Evolutionary conservation across 2,797 vertebrate species (phyloP).

Genomic region (Gallinago solitaria): DNA sequence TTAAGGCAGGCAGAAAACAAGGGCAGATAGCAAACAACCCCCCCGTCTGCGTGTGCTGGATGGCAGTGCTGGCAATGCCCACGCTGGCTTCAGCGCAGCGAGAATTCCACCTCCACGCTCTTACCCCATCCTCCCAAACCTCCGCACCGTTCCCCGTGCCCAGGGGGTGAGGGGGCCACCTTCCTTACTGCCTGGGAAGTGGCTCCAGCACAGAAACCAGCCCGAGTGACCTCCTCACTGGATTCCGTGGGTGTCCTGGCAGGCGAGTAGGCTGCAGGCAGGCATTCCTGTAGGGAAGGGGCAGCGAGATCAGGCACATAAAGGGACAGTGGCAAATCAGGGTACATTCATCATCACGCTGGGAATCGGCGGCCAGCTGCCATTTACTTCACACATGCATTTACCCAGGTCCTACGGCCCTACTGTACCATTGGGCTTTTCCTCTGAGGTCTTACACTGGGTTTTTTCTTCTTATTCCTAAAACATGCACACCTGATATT

Average conservation of each 20-base stretch:
- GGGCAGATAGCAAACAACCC: background rate
- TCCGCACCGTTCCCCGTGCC: background rate
- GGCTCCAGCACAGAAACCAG: background rate
- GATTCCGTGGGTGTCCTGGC: background rate
- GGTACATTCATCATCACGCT: fast-evolving
- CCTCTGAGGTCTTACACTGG: background rate
- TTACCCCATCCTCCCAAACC: background rate
- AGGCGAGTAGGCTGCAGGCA: background rate
- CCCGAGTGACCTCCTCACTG: fast-evolving
- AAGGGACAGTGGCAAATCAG: background rate
- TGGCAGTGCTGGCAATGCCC: background rate
- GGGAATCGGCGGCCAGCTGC: background rate
- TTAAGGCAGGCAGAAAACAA: background rate
- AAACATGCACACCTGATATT: background rate
- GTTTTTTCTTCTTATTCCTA: background rate
- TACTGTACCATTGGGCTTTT: background rate
- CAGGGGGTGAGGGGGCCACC: background rate
- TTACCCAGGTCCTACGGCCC: background rate
- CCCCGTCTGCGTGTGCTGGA: background rate
- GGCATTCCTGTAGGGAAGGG: fast-evolving
- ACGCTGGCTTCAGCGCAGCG: background rate
- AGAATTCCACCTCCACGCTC: background rate
- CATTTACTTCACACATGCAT: background rate
- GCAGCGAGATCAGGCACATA: background rate
- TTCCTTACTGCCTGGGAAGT: background rate